A percentile compares a stretch with the other conserved stretches of the same genome.
Conservation (phyloP, 2,797 vertebrate genomes). For the Muscicapa striata region DNA sequence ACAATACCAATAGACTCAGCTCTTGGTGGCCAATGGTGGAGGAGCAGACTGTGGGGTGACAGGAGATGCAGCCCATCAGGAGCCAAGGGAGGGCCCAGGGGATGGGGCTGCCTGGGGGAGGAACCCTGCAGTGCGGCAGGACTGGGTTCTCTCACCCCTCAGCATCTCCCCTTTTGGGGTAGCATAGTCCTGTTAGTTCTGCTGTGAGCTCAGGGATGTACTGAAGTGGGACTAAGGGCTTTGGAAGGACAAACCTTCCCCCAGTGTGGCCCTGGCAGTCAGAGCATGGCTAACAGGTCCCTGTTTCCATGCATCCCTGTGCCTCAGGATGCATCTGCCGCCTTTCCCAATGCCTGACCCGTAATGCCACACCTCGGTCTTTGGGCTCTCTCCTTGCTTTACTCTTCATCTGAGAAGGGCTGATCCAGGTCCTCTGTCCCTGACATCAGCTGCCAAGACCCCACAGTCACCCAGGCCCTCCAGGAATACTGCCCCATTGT, state of each 20-base stretch:
- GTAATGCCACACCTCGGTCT: not conserved
- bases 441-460: not conserved
- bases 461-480: fast-evolving
- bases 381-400: not conserved
- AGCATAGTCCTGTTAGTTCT: not conserved
- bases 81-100: constrained; percentile 54
- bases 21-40: constrained; percentile 53
- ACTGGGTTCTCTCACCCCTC: not conserved
- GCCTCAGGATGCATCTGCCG: not conserved
- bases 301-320: not conserved
- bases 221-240: not conserved
- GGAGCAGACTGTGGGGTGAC: constrained; percentile 44
- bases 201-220: not conserved
- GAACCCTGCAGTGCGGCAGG: not conserved
- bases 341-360: not conserved
- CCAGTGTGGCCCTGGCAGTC: not conserved
- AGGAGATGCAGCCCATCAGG: constrained; percentile 53
- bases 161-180: not conserved
- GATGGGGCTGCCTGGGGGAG: not conserved
- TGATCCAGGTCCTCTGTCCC: not conserved
- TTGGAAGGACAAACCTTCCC: not conserved
- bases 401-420: not conserved
- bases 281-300: fast-evolving
- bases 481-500: not conserved
- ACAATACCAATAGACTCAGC: not conserved